These are phyloP conservation scores for Drosophila atroscutellata DNA, from an alignment of 2,888 invertebrate species.

Conservation along the genomic window DNA sequence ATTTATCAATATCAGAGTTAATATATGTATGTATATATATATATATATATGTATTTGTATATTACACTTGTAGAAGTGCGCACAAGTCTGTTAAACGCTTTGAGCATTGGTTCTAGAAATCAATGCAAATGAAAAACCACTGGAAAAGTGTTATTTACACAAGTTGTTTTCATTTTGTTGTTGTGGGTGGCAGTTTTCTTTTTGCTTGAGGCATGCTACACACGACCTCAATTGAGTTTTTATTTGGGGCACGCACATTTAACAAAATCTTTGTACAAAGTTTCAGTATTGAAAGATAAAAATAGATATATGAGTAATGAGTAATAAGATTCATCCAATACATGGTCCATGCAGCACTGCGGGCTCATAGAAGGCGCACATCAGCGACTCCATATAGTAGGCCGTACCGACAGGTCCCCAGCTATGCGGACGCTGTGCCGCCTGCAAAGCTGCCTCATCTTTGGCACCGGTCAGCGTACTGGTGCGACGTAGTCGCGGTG, in stretches of 20 bases:
- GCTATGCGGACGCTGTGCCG: conserved; percentile 81
- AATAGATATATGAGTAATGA: conserved; percentile 9
- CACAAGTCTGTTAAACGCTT: conserved; percentile 56
- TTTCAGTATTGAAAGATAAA: conserved; percentile 35
- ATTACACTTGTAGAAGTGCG: conserved; percentile 74
- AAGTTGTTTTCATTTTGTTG: conserved; percentile 32
- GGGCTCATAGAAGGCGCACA: conserved; percentile 90
- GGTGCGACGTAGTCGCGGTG: conserved; percentile 62
- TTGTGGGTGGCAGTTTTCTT: background rate
- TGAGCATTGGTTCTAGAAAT: conserved; percentile 27
- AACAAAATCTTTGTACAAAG: conserved; percentile 65
- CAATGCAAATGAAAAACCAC: conserved; percentile 35
- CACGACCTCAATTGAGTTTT: conserved; percentile 62
- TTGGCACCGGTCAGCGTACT: conserved; percentile 80
- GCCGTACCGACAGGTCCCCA: conserved; percentile 85
- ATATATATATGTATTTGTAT: conserved; percentile 51
- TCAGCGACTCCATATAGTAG: conserved; percentile 88
- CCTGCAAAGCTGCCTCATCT: conserved; percentile 69
- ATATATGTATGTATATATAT: conserved; percentile 27
- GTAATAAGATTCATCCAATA: conserved; percentile 85
- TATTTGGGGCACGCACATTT: conserved; percentile 63
- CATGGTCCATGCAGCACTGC: conserved; percentile 95
- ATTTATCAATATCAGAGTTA: background rate
- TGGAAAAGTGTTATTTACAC: conserved; percentile 73
- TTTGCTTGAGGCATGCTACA: conserved; percentile 58